Evolutionary conservation across 2,888 invertebrate genomes (phyloP).

Genomic region (Latheticus oryzae): DNA sequence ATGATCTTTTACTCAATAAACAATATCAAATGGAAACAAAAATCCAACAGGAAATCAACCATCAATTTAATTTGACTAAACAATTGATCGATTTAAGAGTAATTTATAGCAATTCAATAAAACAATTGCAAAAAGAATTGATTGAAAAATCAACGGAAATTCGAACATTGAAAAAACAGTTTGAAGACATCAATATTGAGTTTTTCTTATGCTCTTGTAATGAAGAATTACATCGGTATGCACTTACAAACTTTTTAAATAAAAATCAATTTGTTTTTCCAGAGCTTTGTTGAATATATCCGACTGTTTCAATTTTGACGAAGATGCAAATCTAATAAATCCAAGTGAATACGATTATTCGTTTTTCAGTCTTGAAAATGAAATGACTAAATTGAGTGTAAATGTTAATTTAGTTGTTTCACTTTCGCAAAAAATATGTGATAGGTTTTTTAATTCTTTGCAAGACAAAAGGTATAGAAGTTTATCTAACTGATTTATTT

Average conservation of each 20-base stretch:
- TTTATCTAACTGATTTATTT: too few relatives aligned
- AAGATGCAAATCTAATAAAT: too few relatives aligned
- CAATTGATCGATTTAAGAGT: neutral
- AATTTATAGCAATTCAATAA: neutral
- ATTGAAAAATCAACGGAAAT: conserved; percentile 8
- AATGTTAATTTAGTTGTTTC: neutral
- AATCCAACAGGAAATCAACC: neutral
- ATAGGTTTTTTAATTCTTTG: neutral
- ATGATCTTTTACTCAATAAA: neutral
- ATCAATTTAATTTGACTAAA: conserved; percentile 2
- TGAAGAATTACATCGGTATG: conserved; percentile 6
- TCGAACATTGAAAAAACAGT: conserved; percentile 1
- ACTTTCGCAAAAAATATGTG: neutral
- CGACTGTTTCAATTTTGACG: too few relatives aligned
- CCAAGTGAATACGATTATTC: too few relatives aligned
- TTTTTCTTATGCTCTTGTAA: neutral
- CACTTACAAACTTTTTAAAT: neutral
- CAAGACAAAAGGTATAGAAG: too few relatives aligned
- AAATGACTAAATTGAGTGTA: neutral
- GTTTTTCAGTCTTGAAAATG: conserved; percentile 7
- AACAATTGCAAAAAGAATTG: neutral
- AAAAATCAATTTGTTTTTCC: too few relatives aligned
- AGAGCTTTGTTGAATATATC: too few relatives aligned
- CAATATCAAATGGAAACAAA: conserved; percentile 2
- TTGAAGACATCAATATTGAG: neutral